Conservation (phyloP, 2,797 vertebrate species). For the Muraenolepis orangiensis region DNA sequence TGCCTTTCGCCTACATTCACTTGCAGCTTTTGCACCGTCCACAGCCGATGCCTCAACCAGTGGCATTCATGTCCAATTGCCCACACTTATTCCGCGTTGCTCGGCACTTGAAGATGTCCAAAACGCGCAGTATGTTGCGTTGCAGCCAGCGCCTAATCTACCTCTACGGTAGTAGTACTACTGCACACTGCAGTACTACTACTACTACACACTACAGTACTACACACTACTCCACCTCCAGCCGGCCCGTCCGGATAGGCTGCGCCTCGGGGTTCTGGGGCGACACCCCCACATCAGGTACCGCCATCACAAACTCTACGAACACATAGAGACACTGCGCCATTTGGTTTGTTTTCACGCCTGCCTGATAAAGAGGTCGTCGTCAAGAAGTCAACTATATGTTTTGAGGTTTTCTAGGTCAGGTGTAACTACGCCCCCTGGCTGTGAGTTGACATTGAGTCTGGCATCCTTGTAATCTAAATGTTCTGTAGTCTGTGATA, state of each 20-base stretch:
- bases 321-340: background rate
- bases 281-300: constrained; percentile 79
- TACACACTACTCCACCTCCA: constrained; percentile 14
- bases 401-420: background rate
- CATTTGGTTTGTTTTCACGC: too few relatives aligned
- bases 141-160: background rate
- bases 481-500: too few relatives aligned
- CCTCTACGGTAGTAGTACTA: background rate
- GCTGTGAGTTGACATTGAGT: background rate
- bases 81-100: background rate
- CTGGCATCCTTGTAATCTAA: background rate
- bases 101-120: background rate
- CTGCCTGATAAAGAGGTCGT: too few relatives aligned
- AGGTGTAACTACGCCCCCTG: background rate
- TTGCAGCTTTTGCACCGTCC: background rate
- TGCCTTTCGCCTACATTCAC: background rate
- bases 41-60: background rate
- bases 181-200: too few relatives aligned
- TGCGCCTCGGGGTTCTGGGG: constrained; percentile 84
- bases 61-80: background rate
- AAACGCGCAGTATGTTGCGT: background rate
- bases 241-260: constrained; percentile 67
- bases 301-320: background rate
- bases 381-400: too few relatives aligned
- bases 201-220: background rate